Percentiles rank a stretch among this genome's conserved stretches.
These are phyloP conservation scores for Phoxinus phoxinus DNA, from an alignment of 2,113 vertebrate species.

Conservation along the genomic window DNA sequence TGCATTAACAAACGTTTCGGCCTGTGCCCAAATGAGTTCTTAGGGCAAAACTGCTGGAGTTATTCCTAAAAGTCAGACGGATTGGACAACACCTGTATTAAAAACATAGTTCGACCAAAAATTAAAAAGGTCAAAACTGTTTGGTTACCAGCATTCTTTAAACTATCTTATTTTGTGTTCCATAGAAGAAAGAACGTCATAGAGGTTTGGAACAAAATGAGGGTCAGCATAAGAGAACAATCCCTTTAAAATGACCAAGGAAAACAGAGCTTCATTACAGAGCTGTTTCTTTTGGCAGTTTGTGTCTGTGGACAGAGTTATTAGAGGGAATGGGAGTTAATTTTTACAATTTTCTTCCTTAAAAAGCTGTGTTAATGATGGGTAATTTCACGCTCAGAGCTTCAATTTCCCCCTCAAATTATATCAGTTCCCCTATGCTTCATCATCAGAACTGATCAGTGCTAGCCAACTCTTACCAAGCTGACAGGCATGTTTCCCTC, in stretches of 20 bases:
- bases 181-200: neutral
- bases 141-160: neutral
- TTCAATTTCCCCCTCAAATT: slow-evolving; percentile 77
- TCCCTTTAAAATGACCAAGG: slow-evolving; percentile 16
- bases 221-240: neutral
- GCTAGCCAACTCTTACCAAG: slow-evolving; percentile 63
- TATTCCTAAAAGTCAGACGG: neutral
- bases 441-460: slow-evolving; percentile 68
- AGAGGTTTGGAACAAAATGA: neutral
- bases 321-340: slow-evolving; percentile 75
- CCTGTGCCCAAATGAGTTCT: neutral
- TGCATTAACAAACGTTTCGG: neutral
- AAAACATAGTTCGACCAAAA: neutral
- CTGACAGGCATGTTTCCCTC: slow-evolving; percentile 45
- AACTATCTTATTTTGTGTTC: neutral
- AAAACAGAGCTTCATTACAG: slow-evolving; percentile 54
- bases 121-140: neutral
- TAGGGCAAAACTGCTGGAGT: neutral
- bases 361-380: slow-evolving; percentile 77
- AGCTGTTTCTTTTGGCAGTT: slow-evolving; percentile 52
- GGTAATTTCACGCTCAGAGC: slow-evolving; percentile 80
- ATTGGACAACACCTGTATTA: neutral
- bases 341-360: slow-evolving; percentile 67
- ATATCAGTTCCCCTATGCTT: slow-evolving; percentile 71
- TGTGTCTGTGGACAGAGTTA: slow-evolving; percentile 47